Base-by-base conservation (phyloP, 2,888 invertebrate genomes). In the Molorchus minor region DNA sequence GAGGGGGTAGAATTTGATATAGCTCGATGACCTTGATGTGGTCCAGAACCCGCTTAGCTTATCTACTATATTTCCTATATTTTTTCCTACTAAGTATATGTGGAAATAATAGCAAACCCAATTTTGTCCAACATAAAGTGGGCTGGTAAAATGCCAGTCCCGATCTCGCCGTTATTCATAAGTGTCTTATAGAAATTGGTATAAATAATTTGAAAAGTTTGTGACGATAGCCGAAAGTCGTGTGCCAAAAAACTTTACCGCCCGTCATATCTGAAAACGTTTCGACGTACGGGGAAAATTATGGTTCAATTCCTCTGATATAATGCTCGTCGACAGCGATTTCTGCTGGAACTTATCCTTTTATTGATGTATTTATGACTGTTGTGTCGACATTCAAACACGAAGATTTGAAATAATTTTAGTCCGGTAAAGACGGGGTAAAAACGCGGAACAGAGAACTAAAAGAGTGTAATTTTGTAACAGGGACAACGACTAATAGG, bases 161-260 rank as follows among this genome's bases (percentile, higher is more conserved):
- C 58, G 52, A 3, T 3, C 58, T 47, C 54, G 53, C 61, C 61
- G 58, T 64, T 58, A 64, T 56, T 64, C 64, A 57, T 51, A 45
- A 33, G 16, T 41, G 52, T 58, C 46, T 29, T 44, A 56, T 58
- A 53, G 56, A 61, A 54, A 61, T 64, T 51, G 30, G 35, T 29
- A 58, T 61, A 61, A 60, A 61, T 60, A 59, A 62, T 38, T 49
- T 47, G 55, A 49, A 36, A 45, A 52, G 44, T 52, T 29, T 44
- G 36, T 36, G 36, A 12, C 38, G 49, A 49, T 38, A 49, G 49
- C 33, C 2, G 8, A 16, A 56, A 38, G 17, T 46, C 16, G 25
- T 29, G 35, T 49, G 53, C 56, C 60, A 56, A 56, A 49, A 49
- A 62, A 58, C 56, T 62, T 62, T 53, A 49, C 56, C 19, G 53